phyloP scores from a whole-genome alignment of 2,113 vertebrate genomes.

The Myrmecobius fasciatus region DNA sequence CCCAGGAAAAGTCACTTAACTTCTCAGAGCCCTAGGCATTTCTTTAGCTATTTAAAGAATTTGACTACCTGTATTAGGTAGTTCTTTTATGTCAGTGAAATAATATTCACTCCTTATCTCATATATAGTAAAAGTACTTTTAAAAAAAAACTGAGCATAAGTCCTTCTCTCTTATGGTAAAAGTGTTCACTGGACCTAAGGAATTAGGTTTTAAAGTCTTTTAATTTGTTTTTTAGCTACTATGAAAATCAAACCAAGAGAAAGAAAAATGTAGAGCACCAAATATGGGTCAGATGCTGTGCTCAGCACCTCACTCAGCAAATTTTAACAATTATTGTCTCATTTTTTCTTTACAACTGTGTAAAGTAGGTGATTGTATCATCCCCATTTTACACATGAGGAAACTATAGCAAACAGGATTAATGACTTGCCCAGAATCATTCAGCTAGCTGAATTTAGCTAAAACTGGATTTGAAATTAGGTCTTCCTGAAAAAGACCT shows the following conservation, averaged over 20 bases:
- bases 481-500: neutral
- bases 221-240: neutral
- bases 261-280: neutral
- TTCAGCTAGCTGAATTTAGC: neutral
- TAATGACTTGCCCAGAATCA: neutral
- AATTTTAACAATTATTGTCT: neutral
- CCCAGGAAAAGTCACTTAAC: neutral
- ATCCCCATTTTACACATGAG: neutral
- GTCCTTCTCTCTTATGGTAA: neutral
- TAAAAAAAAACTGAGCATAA: neutral
- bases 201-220: neutral
- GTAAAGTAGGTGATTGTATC: neutral
- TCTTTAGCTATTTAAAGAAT: neutral
- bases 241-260: neutral
- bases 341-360: neutral
- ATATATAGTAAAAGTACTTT: neutral
- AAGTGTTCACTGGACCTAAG: neutral
- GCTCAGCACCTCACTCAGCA: too few species aligned
- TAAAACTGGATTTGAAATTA: neutral
- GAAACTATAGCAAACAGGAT: neutral
- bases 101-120: neutral
- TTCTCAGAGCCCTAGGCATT: neutral
- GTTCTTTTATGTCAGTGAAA: neutral
- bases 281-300: neutral
- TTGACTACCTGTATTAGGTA: neutral